Conservation (phyloP, 2,888 invertebrate species). For the Leptopterna dolabrata region DNA sequence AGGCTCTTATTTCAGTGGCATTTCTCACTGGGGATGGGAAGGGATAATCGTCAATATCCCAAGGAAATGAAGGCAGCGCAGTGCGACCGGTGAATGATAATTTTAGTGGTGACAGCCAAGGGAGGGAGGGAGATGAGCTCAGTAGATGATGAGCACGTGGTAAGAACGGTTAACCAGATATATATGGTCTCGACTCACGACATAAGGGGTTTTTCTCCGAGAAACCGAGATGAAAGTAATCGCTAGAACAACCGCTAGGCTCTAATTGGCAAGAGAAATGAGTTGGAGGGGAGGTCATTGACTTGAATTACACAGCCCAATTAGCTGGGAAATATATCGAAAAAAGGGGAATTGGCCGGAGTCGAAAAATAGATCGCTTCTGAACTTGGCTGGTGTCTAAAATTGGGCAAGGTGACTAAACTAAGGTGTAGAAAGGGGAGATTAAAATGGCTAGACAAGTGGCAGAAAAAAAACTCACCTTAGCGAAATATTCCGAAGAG, state of each 20-base stretch:
- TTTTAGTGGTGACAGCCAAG: neutral
- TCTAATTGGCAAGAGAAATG: conserved; percentile 37
- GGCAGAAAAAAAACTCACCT: conserved; percentile 35
- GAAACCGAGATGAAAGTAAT: conserved; percentile 32
- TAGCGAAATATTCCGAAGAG: conserved; percentile 35
- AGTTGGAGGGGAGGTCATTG: conserved; percentile 25
- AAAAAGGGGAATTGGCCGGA: neutral
- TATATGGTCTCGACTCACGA: neutral
- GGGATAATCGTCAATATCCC: neutral
- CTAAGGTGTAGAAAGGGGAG: conserved; percentile 33
- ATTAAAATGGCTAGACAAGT: conserved; percentile 47
- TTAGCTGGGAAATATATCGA: neutral
- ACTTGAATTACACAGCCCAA: conserved; percentile 20
- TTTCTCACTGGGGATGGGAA: neutral
- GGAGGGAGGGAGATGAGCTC: neutral
- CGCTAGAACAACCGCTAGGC: conserved; percentile 40
- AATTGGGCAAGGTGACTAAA: conserved; percentile 53
- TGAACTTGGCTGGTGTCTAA: conserved; percentile 53
- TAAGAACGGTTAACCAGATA: neutral
- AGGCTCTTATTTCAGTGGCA: neutral
- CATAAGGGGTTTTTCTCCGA: neutral
- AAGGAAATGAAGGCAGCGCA: neutral
- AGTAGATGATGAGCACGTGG: neutral
- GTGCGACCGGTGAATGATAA: neutral
- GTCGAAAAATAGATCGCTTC: conserved; percentile 40